Evolutionary conservation across 2,888 invertebrate species (phyloP).

Genomic region (Epinotia demarniana): DNA sequence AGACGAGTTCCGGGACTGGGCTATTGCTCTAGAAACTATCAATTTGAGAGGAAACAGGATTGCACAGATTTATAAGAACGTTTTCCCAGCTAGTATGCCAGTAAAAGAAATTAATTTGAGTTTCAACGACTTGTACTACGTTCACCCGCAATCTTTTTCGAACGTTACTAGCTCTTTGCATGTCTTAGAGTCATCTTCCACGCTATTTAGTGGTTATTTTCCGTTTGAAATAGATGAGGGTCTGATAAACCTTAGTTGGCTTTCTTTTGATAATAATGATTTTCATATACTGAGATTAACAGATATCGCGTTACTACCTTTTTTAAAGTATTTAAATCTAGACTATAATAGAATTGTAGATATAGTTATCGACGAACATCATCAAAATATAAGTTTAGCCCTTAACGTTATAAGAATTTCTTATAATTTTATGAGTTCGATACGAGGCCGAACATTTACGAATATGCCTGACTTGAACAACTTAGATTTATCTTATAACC

Average conservation of each 20-base stretch:
- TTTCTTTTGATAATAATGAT: conserved; percentile 95
- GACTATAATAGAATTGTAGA: conserved; percentile 92
- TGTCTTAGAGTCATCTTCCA: conserved; percentile 94
- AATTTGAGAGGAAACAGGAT: conserved; percentile 94
- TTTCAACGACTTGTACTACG: conserved; percentile 94
- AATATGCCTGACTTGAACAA: conserved; percentile 90
- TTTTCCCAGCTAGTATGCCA: conserved; percentile 89
- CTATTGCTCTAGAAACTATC: conserved; percentile 90
- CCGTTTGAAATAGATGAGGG: conserved; percentile 91
- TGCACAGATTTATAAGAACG: conserved; percentile 88
- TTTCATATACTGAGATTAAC: conserved; percentile 89
- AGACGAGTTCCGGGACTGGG: conserved; percentile 92
- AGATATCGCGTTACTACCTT: conserved; percentile 88
- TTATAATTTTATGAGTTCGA: conserved; percentile 89
- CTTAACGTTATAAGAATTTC: conserved; percentile 92
- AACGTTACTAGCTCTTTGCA: conserved; percentile 91
- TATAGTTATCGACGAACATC: conserved; percentile 88
- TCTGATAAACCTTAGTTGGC: conserved; percentile 90
- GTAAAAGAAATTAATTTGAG: conserved; percentile 95
- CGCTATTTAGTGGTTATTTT: conserved; percentile 91
- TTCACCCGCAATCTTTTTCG: conserved; percentile 92
- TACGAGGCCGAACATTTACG: conserved; percentile 89
- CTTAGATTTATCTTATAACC: conserved; percentile 91
- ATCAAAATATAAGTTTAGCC: conserved; percentile 88
- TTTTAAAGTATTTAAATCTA: conserved; percentile 92